phyloP scores from a whole-genome alignment of 92 coral and sea anemone species.

The Pocillopora grandis region DNA sequence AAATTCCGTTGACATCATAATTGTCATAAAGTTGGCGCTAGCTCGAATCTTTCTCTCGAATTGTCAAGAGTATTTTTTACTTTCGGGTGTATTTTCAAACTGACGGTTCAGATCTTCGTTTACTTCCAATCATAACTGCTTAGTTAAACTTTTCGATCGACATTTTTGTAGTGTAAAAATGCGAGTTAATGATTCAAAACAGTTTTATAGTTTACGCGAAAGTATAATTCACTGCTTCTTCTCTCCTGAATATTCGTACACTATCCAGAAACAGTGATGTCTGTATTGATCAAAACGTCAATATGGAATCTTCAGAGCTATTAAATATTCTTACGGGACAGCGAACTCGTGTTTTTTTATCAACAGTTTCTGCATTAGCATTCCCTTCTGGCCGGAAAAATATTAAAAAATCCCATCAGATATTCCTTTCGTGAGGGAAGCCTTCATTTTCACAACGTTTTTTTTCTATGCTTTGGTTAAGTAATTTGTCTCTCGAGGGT shows the following conservation, averaged over 20 bases:
- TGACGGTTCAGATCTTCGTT: no score
- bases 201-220: no score
- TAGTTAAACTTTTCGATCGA: no score
- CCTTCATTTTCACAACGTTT: not conserved
- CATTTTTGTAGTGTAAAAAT: no score
- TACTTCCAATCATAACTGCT: no score
- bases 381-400: no score
- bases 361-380: not conserved
- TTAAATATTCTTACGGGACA: not conserved
- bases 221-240: no score
- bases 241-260: not conserved
- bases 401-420: not conserved
- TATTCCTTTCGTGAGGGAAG: not conserved
- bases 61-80: no score
- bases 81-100: no score
- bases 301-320: not conserved
- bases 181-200: no score
- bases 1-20: not conserved
- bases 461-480: conserved; percentile 19
- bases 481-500: not conserved
- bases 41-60: no score
- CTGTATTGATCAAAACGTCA: not conserved
- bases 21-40: no score
- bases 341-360: not conserved
- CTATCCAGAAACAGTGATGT: not conserved